Base-by-base conservation (phyloP, 1,140 invertebrate genomes). In the Zaprionus davidi region DNA sequence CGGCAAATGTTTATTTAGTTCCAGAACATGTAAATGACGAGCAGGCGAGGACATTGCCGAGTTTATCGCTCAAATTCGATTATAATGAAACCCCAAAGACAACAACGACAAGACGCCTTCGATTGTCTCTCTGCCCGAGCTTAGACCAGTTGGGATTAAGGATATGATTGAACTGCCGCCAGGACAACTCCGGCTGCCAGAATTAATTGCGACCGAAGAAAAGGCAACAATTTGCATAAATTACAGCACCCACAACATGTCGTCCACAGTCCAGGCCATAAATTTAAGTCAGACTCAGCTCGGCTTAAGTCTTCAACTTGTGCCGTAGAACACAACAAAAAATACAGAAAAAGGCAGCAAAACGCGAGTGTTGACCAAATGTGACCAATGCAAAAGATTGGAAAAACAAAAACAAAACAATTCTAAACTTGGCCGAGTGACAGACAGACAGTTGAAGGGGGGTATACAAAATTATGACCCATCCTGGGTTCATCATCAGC, bases 31-130 rank as follows among this genome's bases (percentile, higher is more conserved):
- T 62, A 75, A 79, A 77, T 79, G 72, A 58, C 63, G 53, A 24
- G 41, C 22, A 49, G 46, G 63, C 66, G 56, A 65, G 59, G 59
- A 88, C 71, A 84, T 81, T 90, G 84, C 76, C 72, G 65, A 79
- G 76, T 88, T 88, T 90, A 85, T 85, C 81, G 73, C 76, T 67
- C 71, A 88, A 90, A 88, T 72, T 88, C 85, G 85, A 88, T 88
- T 85, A 88, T 82, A 87, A 81, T 70, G 71, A 81, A 76, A 88
- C 85, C 75, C 55, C 65, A 81, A 75, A 81, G 79, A 84, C 73
- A 80, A 90, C 77, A 77, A 73, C 36, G 17, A 34, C 31, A 80
- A 67, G 64, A 72, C 75, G 26, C 64, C 44, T 76, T 76, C 51
- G 38, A 59, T 65, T 58, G 49, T 36, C 28, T 56, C 34, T 49